A percentile compares a stretch with the other conserved stretches of the same genome.
These are phyloP conservation scores for Epizoanthus rinbou DNA, from an alignment of 92 coral and sea anemone genomes.

Conservation along the genomic window DNA sequence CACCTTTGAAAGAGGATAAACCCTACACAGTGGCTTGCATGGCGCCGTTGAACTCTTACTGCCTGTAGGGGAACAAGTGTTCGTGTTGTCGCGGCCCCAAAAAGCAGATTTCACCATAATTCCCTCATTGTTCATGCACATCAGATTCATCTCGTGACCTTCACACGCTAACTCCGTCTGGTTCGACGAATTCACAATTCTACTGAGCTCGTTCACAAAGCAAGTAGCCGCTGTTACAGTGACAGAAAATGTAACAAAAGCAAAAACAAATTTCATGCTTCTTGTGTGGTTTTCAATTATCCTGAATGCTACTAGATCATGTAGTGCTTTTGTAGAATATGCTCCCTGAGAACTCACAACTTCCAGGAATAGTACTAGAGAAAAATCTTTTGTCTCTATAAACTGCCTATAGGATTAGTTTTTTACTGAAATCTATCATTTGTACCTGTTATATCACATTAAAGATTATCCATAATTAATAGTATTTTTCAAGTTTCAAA, in stretches of 20 bases:
- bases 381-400: too few species aligned
- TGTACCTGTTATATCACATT: neutral
- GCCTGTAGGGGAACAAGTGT: conserved; percentile 25
- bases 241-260: neutral
- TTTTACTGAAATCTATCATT: neutral
- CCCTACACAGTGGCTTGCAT: conserved; percentile 45
- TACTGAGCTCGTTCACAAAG: conserved; percentile 36
- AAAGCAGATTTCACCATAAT: conserved; percentile 46
- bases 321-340: too few species aligned
- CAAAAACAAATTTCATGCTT: neutral
- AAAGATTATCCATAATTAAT: neutral
- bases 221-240: conserved; percentile 1
- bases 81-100: conserved; percentile 52
- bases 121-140: conserved; percentile 47
- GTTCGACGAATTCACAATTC: conserved; percentile 31
- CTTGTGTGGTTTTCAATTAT: neutral
- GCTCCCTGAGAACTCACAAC: neutral
- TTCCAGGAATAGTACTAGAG: too few species aligned
- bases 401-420: neutral
- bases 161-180: conserved; percentile 48
- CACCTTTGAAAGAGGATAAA: conserved; percentile 37
- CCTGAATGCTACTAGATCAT: too few species aligned
- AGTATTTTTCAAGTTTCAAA: neutral
- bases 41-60: conserved; percentile 30
- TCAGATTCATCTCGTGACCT: conserved; percentile 44